phyloP scores from a whole-genome alignment of 2,888 invertebrate species.

The Temnothorax ravouxi region DNA sequence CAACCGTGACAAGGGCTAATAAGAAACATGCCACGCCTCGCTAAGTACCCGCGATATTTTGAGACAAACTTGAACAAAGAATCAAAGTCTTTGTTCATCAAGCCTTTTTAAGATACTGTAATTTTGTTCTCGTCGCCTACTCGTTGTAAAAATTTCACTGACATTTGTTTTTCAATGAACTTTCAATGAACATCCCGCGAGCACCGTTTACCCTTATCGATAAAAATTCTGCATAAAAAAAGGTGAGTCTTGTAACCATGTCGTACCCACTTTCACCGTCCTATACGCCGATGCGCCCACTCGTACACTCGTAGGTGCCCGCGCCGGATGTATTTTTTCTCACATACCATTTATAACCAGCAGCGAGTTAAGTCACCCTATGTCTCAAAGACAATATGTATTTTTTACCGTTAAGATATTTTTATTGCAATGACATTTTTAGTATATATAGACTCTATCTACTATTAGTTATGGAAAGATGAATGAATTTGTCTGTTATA shows the following conservation, averaged over 20 bases:
- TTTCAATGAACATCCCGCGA: slow-evolving; percentile 13
- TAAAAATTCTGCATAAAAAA: slow-evolving; percentile 36
- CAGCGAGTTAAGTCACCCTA: slow-evolving; percentile 20
- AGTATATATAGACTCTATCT: neutral
- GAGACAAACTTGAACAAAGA: slow-evolving; percentile 16
- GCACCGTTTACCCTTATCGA: slow-evolving; percentile 51
- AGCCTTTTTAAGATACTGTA: neutral
- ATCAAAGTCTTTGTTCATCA: neutral
- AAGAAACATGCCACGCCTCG: neutral
- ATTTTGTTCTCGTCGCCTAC: slow-evolving; percentile 4
- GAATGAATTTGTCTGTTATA: neutral
- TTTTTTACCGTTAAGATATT: slow-evolving; percentile 35
- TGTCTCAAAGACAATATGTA: slow-evolving; percentile 30
- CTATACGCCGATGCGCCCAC: neutral
- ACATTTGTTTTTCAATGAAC: slow-evolving; percentile 30
- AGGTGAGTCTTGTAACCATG: neutral
- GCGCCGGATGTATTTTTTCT: slow-evolving; percentile 37
- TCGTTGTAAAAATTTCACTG: slow-evolving; percentile 25
- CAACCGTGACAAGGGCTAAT: slow-evolving; percentile 26
- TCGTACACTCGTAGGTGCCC: slow-evolving; percentile 1
- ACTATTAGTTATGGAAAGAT: slow-evolving; percentile 15
- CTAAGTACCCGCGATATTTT: neutral
- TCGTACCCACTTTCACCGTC: slow-evolving; percentile 10
- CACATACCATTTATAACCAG: slow-evolving; percentile 24
- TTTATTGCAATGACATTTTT: slow-evolving; percentile 43